Percentiles rank a stretch among this genome's conserved stretches.
Conservation (phyloP, 53 echinoderm and acorn worm species). For the Paracentrotus lividus region DNA sequence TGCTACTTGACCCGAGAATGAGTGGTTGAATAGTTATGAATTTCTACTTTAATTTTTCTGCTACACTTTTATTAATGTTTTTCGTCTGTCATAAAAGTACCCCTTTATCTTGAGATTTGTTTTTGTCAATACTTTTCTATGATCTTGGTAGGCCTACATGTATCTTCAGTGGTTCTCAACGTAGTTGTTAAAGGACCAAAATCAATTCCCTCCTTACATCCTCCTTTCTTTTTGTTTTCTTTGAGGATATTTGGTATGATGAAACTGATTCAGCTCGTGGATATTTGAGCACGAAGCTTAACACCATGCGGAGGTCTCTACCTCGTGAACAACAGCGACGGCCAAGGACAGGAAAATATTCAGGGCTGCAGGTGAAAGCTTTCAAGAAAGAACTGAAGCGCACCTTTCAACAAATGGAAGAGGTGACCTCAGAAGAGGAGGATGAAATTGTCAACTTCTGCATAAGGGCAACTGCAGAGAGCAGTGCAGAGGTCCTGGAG, state of each 20-base stretch:
- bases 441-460: not conserved
- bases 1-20: not conserved
- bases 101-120: not conserved
- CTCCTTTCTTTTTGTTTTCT: not conserved
- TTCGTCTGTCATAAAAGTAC: not conserved
- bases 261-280: not conserved
- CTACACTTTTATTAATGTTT: not conserved
- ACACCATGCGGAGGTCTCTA: slow-evolving; percentile 1
- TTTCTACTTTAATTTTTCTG: not conserved
- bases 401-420: slow-evolving; percentile 7
- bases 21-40: not conserved
- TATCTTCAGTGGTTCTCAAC: too few relatives aligned
- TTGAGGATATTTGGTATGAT: slow-evolving; percentile 6
- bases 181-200: not conserved
- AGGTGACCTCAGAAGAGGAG: not conserved
- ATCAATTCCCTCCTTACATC: not conserved
- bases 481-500: not conserved
- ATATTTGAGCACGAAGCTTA: not conserved
- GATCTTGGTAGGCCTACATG: too few relatives aligned
- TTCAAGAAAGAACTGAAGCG: not conserved
- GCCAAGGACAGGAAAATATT: not conserved
- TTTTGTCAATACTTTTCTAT: not conserved
- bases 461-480: not conserved
- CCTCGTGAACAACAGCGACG: not conserved
- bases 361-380: not conserved